phyloP scores from a whole-genome alignment of 2,113 vertebrate genomes.

The Stigmatopora nigra region DNA sequence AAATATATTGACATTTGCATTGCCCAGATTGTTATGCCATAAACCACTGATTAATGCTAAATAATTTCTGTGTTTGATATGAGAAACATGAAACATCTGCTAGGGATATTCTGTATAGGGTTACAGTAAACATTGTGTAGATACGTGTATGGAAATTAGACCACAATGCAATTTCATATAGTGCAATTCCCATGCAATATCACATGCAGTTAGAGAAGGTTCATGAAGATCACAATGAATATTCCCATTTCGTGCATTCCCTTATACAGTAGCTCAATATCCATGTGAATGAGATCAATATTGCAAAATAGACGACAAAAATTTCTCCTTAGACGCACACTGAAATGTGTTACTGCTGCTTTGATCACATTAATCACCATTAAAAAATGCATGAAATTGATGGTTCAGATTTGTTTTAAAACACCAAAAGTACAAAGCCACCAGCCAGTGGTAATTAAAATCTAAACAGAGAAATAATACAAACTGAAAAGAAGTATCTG shows the following conservation, averaged over 20 bases:
- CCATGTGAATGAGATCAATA: not conserved
- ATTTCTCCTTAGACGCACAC: not conserved
- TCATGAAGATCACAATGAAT: constrained; percentile 37
- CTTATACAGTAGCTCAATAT: not conserved
- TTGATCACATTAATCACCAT: not conserved
- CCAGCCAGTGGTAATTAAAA: not conserved
- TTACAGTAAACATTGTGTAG: constrained; percentile 55
- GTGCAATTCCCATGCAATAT: constrained; percentile 61
- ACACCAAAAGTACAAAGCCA: not conserved
- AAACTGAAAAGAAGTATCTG: not conserved
- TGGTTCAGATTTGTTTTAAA: not conserved
- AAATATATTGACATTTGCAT: constrained; percentile 49
- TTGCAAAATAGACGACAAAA: not conserved
- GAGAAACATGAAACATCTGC: constrained; percentile 28
- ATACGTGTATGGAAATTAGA: constrained; percentile 33
- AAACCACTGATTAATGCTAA: constrained; percentile 39
- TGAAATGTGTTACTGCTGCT: not conserved
- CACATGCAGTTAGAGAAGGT: constrained; percentile 59
- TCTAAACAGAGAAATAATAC: not conserved
- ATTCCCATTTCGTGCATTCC: constrained; percentile 32
- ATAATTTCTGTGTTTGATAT: constrained; percentile 46
- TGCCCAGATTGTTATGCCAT: constrained; percentile 29
- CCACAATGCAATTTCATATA: constrained; percentile 32
- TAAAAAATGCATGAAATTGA: not conserved
- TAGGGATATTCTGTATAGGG: constrained; percentile 33